Base-by-base conservation (phyloP, 2,888 invertebrate species). In the Acleris cristana region DNA sequence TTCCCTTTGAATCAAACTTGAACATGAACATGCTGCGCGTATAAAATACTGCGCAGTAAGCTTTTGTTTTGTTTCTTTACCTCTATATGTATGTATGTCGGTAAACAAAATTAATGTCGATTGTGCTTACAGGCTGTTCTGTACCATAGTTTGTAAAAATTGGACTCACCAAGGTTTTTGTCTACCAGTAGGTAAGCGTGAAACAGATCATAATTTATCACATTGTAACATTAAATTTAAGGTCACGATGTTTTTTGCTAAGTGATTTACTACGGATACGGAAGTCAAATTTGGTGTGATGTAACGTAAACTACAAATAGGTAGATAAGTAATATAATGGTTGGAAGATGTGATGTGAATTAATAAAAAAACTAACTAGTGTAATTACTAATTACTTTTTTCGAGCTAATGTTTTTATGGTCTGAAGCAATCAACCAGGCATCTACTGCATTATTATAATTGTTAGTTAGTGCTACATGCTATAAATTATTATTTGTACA, bases 111-210 rank as follows among this genome's bases (percentile, higher is more conserved):
- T 34, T 8, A 34, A 51, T 12, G 12, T 12, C 4, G 12, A 12
- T 51, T 18, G 48, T 48, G 14, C 16, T 7, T 44, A 21, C 12
- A 45, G 44, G 8, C 21, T 56, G 44, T 23, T n/a, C 21, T n/a
- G 26, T 23, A 44, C 14, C 45, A 21, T 51, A 45, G 23, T 45
- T 21, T 44, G 44, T 48, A 4, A 70, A 72, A 68, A 71, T 72
- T 76, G 73, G 84, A 92, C 92, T 92, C 92, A 92, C 92, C 92
- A 80, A 89, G 84, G 80, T 90, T 91, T 85, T 91, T 92, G 87
- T 92, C 91, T 92, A 83, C 85, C 89, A 80, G 92, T 10, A 34
- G 34, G 34, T 72, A 73, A 77, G 91, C 91, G 82, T 92, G 91
- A 80, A 90, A 85, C 74, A 85, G 78, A 81, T 69, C 78, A 75